phyloP scores from a whole-genome alignment of 1,140 invertebrate species.

The Vanessa tameamea region DNA sequence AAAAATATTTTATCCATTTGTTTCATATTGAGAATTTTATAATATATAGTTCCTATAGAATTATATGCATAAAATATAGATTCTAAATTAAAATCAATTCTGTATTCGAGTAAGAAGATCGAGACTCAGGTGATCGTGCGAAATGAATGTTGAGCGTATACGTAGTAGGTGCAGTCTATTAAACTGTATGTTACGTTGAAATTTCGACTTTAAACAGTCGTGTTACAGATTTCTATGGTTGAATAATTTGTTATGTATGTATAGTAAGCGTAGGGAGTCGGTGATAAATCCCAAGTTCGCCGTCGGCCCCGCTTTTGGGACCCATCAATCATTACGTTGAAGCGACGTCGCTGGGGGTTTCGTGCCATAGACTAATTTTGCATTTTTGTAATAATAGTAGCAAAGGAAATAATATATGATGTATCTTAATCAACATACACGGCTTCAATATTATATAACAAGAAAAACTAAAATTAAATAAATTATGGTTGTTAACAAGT shows the following conservation, averaged over 20 bases:
- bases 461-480: too few species aligned
- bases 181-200: slow-evolving; percentile 7
- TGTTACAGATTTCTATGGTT: slow-evolving; percentile 20
- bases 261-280: slow-evolving; percentile 51
- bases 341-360: slow-evolving; percentile 63
- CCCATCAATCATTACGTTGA: slow-evolving; percentile 70
- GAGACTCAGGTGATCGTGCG: slow-evolving; percentile 35
- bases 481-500: too few species aligned
- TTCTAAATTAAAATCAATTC: slow-evolving; percentile 31
- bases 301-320: slow-evolving; percentile 70
- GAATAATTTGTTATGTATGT: slow-evolving; percentile 5
- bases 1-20: too few species aligned
- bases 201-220: slow-evolving; percentile 24
- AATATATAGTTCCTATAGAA: too few species aligned
- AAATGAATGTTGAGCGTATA: slow-evolving; percentile 53
- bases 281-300: slow-evolving; percentile 72
- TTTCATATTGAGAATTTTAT: too few species aligned
- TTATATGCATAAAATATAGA: too few species aligned
- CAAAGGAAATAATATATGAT: background rate
- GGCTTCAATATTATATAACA: too few species aligned
- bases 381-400: slow-evolving; percentile 9
- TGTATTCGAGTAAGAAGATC: slow-evolving; percentile 36
- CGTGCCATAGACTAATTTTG: slow-evolving; percentile 47
- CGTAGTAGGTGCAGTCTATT: background rate
- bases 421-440: slow-evolving; percentile 1